Percentiles rank a stretch among this genome's conserved stretches.
Conservation (phyloP, 2,888 invertebrate species). For the Euproctis similis region DNA sequence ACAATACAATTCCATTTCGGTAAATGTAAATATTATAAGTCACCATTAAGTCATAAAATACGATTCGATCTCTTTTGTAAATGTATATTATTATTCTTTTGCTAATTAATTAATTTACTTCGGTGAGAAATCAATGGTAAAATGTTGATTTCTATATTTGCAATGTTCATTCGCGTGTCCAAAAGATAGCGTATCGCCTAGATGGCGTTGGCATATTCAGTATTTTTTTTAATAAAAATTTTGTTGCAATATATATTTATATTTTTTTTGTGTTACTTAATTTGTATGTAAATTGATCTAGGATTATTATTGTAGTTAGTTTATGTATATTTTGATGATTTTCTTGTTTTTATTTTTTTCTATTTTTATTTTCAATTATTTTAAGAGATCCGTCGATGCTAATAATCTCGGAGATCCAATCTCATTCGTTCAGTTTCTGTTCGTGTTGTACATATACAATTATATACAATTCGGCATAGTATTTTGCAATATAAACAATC, state of each 20-base stretch:
- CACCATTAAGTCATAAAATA: constrained; percentile 68
- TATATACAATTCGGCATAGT: constrained; percentile 53
- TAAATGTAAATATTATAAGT: constrained; percentile 73
- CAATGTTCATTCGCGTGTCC: constrained; percentile 37
- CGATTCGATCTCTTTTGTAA: constrained; percentile 74
- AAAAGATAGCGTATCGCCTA: constrained; percentile 25
- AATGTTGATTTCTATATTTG: constrained; percentile 29
- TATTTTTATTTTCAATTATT: too few relatives aligned
- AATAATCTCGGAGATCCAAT: constrained; percentile 73
- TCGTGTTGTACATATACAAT: constrained; percentile 59
- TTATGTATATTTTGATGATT: constrained; percentile 69
- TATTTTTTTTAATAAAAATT: constrained; percentile 46
- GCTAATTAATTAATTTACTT: constrained; percentile 58
- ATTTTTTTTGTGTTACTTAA: constrained; percentile 60
- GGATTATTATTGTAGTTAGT: constrained; percentile 54
- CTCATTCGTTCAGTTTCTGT: constrained; percentile 54
- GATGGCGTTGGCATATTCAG: constrained; percentile 37
- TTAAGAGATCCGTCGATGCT: constrained; percentile 55
- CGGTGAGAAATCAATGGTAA: constrained; percentile 26
- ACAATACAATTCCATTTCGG: constrained; percentile 72
- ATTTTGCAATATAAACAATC: constrained; percentile 67
- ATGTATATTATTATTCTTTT: constrained; percentile 75
- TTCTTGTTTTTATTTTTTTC: constrained; percentile 32
- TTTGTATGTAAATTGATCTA: constrained; percentile 65
- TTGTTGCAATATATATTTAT: constrained; percentile 75